Base-by-base conservation (phyloP, 2,113 vertebrate genomes). In the Tragelaphus imberbis region DNA sequence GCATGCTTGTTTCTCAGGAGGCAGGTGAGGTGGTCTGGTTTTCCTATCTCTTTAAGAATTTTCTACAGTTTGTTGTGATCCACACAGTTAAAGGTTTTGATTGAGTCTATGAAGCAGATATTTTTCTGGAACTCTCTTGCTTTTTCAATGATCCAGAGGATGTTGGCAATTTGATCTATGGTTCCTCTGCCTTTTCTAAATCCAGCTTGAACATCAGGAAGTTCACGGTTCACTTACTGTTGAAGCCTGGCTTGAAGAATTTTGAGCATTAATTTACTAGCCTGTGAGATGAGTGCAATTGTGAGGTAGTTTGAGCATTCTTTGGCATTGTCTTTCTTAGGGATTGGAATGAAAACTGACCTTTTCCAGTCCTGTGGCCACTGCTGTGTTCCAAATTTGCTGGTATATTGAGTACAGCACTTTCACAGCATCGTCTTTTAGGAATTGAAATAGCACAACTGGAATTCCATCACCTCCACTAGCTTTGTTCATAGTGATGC, bases 181-280 rank as follows among this genome's bases (percentile, higher is more conserved):
- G 19, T 71, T 71, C 68, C n/a, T 71, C 19, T 71, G n/a, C n/a
- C 65, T 71, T 71, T 71, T 36, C n/a, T 36, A 71, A 71, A 71
- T 11, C 19, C 19, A 71, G n/a, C n/a, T 71, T 71, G n/a, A 36
- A 36, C n/a, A 71, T 36, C n/a, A 23, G n/a, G 19, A 36, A 71
- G 9, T 71, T 71, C 65, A 6, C 0, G 0, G n/a, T 36, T 71
- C 17, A 21, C 3, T 4, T 68, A 36, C 17, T 71, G n/a, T 21
- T 36, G n/a, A 71, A 71, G n/a, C 65, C 33, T 71, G 19, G 1
- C 65, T 36, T 21, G 65, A n/a, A 71, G n/a, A 71, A 71, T 36
- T 71, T 65, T 36, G n/a, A 71, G n/a, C 65, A 21, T 71, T 71
- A 71, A 9, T 71, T 36, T 36, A n/a, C 17, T 36, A 71, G n/a